A percentile compares a stretch with the other conserved stretches of the same genome.
Conservation (phyloP, 2,797 vertebrate species). For the Remorina albescens region DNA sequence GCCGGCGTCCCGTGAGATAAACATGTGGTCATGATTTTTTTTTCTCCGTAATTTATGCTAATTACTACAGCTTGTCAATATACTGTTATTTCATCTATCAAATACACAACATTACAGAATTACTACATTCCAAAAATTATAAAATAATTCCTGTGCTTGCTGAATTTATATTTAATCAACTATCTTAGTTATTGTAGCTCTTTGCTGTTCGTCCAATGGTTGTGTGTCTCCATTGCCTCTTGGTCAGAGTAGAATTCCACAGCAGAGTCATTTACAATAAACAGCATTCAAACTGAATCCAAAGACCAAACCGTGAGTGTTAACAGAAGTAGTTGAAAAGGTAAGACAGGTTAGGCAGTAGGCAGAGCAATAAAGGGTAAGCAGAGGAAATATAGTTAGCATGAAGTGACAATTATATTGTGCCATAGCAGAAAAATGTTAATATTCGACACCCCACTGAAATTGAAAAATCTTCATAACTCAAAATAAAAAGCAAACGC, state of each 20-base stretch:
- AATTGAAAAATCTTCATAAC: conserved; percentile 1
- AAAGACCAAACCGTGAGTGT: background rate
- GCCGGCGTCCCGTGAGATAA: too few relatives aligned
- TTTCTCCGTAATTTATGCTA: too few relatives aligned
- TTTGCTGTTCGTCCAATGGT: too few relatives aligned
- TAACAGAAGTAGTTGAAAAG: background rate
- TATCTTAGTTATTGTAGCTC: too few relatives aligned
- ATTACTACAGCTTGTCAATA: too few relatives aligned
- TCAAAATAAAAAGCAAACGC: background rate
- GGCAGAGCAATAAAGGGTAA: conserved; percentile 2
- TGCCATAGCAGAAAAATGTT: background rate
- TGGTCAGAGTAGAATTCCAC: background rate
- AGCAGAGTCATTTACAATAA: background rate
- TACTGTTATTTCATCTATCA: too few relatives aligned
- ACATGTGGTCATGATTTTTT: too few relatives aligned
- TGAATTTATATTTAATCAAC: too few relatives aligned
- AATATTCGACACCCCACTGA: background rate
- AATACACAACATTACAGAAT: too few relatives aligned
- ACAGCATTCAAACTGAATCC: conserved; percentile 6
- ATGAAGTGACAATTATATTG: conserved; percentile 2
- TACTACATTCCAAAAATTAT: too few relatives aligned
- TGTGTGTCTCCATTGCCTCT: too few relatives aligned
- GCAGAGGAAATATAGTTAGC: background rate
- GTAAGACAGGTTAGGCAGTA: conserved; percentile 4
- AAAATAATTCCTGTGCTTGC: too few relatives aligned